Conservation (phyloP, 1,140 invertebrate species). For the Pseudachorutes palmiensis region DNA sequence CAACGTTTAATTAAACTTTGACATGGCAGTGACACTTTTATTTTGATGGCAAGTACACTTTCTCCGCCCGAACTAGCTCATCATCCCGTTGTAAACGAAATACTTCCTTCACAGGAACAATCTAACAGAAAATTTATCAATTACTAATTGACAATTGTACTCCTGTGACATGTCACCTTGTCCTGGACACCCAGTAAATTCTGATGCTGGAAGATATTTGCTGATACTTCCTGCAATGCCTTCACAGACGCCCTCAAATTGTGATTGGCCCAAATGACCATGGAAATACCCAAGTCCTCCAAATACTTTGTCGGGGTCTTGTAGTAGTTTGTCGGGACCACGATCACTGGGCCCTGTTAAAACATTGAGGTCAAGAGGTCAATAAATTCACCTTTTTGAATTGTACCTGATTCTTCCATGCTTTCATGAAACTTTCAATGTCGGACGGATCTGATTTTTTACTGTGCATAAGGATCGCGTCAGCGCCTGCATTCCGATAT, state of each 20-base stretch:
- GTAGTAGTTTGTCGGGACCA: slow-evolving; percentile 48
- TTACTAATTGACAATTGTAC: neutral
- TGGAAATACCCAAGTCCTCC: slow-evolving; percentile 44
- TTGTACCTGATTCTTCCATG: slow-evolving; percentile 43
- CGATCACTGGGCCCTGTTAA: slow-evolving; percentile 45
- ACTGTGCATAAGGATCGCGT: slow-evolving; percentile 48
- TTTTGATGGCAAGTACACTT: slow-evolving; percentile 43
- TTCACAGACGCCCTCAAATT: slow-evolving; percentile 44
- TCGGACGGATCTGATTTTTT: slow-evolving; percentile 46
- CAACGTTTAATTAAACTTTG: too few species aligned
- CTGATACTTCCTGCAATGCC: slow-evolving; percentile 44
- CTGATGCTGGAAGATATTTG: slow-evolving; percentile 43
- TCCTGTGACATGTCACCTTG: slow-evolving; percentile 38
- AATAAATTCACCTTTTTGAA: slow-evolving; percentile 12
- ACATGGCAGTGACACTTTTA: too few species aligned
- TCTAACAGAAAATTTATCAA: slow-evolving; percentile 38
- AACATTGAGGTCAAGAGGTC: slow-evolving; percentile 14
- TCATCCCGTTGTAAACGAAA: slow-evolving; percentile 46
- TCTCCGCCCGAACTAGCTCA: slow-evolving; percentile 45
- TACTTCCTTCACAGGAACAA: slow-evolving; percentile 45
- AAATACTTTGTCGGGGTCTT: slow-evolving; percentile 44
- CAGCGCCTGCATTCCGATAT: slow-evolving; percentile 46
- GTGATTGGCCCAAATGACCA: slow-evolving; percentile 49
- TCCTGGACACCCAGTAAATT: slow-evolving; percentile 43
- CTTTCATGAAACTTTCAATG: slow-evolving; percentile 47